Evolutionary conservation across 2,888 invertebrate genomes (phyloP), one percentile per base, ranked within the genome.

Genomic region (Pherbina coryleti): DNA sequence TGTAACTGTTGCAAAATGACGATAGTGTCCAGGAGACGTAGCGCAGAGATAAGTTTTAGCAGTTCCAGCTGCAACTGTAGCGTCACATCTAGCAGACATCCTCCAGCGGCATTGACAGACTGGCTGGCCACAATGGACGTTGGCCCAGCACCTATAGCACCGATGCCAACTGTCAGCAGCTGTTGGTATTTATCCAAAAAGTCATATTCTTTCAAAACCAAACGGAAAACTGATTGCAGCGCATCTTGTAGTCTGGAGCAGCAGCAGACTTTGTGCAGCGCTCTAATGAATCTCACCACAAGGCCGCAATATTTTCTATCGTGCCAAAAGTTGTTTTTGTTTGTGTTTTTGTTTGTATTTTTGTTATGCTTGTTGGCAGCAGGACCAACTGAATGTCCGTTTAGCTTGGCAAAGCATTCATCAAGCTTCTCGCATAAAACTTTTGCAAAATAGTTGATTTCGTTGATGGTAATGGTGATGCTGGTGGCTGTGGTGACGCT

Each of bases 381-480:
- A 72, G 80, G 78, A 51, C 82, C 69, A 67, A 78, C 80, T 70
- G 79, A 78, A 73, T 80, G 66, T 79, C 82, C 69, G 84, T 82
- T 81, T 76, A 84, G 82, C 73, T 82, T 84, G 82, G 85, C 86
- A 81, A 88, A 84, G 79, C 88, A 88, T 79, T 83, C 84, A 62
- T 88, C 85, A 69, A 89, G 86, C 82, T 88, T 87, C 82, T 88
- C 86, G 84, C 87, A 86, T 79, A 89, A 84, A 85, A 89, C 87
- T 85, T 88, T 87, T 78, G 87, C 88, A 83, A 89, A 89, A 86
- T 87, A 89, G 86, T 89, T 88, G 84, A 89, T 89, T 87, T 89
- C 89, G 80, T 86, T 76, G 77, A 79, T 76, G 78, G 75, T 77
- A 76, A 44, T 62, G 28, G 81, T 79, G 25, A 67, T 37, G 79